Percentiles rank a stretch among this genome's conserved stretches.
These are phyloP conservation scores for Erpobdella octoculata DNA, from an alignment of 2,888 invertebrate species.

Conservation along the genomic window DNA sequence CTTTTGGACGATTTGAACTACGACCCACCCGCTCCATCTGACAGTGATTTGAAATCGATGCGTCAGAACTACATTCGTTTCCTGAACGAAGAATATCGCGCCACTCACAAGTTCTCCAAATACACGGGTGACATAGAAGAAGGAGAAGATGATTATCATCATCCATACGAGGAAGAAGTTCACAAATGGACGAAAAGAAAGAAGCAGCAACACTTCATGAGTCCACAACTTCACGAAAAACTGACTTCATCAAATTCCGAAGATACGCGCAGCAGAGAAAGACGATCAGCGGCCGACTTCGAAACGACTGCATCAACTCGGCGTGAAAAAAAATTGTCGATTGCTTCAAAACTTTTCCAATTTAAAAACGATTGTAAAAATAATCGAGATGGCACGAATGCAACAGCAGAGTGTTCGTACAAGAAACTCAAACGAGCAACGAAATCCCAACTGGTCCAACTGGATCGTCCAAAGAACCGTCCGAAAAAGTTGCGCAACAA, in stretches of 20 bases:
- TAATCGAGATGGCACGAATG: neutral
- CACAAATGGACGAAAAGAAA: neutral
- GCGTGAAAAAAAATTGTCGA: too few relatives aligned
- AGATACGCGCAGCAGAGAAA: too few relatives aligned
- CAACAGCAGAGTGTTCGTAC: neutral
- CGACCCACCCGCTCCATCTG: slow-evolving; percentile 23
- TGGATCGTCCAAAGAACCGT: neutral
- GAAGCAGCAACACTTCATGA: slow-evolving; percentile 31
- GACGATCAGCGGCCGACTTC: too few relatives aligned
- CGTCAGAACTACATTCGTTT: slow-evolving; percentile 38
- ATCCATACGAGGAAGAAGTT: neutral
- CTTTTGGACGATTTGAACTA: neutral
- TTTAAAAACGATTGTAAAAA: too few relatives aligned
- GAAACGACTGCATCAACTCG: too few relatives aligned
- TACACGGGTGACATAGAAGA: neutral
- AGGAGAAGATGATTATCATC: neutral
- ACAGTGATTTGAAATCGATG: slow-evolving; percentile 22
- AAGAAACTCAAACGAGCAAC: neutral
- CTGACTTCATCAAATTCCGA: neutral
- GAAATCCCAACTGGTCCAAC: too few relatives aligned
- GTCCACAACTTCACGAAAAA: slow-evolving; percentile 24
- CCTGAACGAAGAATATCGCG: slow-evolving; percentile 43
- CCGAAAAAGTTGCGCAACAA: neutral
- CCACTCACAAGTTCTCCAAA: slow-evolving; percentile 26
- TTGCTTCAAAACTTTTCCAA: too few relatives aligned